Conservation (phyloP, 1,140 invertebrate species). For the Bombus sylvicola region DNA sequence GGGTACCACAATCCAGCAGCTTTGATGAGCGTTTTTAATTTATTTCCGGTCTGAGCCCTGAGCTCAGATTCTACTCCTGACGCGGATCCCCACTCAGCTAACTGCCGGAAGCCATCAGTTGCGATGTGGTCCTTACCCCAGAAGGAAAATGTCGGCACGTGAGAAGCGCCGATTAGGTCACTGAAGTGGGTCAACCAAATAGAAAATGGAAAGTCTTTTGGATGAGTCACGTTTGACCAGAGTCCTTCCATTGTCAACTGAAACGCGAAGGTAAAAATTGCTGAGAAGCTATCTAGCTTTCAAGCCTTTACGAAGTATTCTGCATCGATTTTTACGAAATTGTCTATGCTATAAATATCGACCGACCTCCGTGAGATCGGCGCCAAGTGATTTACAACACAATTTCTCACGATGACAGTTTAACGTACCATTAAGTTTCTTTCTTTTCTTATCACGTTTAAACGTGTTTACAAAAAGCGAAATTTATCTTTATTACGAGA, state of each 20-base stretch:
- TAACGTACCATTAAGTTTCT: not conserved
- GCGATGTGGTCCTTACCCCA: slow-evolving; percentile 97
- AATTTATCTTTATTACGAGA: not conserved
- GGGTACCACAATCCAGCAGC: slow-evolving; percentile 97
- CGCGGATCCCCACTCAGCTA: slow-evolving; percentile 97
- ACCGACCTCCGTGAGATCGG: not conserved
- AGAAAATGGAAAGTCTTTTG: slow-evolving; percentile 97
- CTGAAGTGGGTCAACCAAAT: slow-evolving; percentile 98
- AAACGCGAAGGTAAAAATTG: slow-evolving; percentile 48
- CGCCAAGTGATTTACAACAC: not conserved
- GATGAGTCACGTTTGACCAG: slow-evolving; percentile 98
- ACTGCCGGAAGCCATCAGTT: slow-evolving; percentile 94
- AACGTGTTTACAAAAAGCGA: not conserved
- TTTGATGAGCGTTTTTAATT: slow-evolving; percentile 96
- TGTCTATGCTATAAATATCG: not conserved
- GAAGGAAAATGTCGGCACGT: slow-evolving; percentile 94
- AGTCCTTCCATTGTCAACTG: slow-evolving; percentile 96
- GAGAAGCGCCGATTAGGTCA: slow-evolving; percentile 97
- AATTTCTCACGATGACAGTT: not conserved
- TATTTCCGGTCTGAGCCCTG: slow-evolving; percentile 87
- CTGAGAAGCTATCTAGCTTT: too few species aligned
- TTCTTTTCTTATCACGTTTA: not conserved
- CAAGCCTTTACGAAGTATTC: not conserved
- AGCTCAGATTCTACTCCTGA: slow-evolving; percentile 96
- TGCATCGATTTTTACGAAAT: not conserved